Percentiles rank a stretch among this genome's conserved stretches.
These are phyloP conservation scores for Nomada fabriciana DNA, from an alignment of 2,888 invertebrate species.

Conservation along the genomic window DNA sequence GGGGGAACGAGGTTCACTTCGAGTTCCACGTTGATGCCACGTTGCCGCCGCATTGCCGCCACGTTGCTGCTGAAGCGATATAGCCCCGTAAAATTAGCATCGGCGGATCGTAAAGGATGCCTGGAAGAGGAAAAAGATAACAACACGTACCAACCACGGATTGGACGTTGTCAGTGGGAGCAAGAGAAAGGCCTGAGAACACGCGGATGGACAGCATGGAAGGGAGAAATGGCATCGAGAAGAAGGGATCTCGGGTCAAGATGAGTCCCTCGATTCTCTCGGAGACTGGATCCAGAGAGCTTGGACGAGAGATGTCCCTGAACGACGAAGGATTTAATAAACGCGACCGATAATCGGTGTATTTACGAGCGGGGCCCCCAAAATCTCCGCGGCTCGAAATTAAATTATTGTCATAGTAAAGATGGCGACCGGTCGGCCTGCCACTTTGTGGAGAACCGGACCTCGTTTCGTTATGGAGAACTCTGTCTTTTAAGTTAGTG, in stretches of 20 bases:
- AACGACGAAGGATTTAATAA: constrained; percentile 79
- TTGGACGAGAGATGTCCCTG: constrained; percentile 40
- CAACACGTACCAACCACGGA: constrained; percentile 69
- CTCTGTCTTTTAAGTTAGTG: too few species aligned
- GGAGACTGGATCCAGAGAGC: constrained; percentile 11
- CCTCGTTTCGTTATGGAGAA: not conserved
- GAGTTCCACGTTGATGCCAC: constrained; percentile 63
- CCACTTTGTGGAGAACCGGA: constrained; percentile 11
- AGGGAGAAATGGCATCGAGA: constrained; percentile 29
- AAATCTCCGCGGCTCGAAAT: constrained; percentile 72
- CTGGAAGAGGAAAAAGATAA: constrained; percentile 52
- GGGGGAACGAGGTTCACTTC: constrained; percentile 47
- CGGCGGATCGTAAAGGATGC: constrained; percentile 81
- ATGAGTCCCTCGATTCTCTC: constrained; percentile 33
- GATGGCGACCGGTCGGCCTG: constrained; percentile 59
- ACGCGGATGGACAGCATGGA: constrained; percentile 40
- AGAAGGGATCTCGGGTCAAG: constrained; percentile 41
- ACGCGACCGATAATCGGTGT: constrained; percentile 81
- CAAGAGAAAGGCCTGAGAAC: constrained; percentile 48
- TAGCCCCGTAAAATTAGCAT: constrained; percentile 84
- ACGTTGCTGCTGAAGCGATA: constrained; percentile 72
- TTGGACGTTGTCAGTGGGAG: constrained; percentile 69
- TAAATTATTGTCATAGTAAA: constrained; percentile 83
- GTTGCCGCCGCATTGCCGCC: constrained; percentile 67
- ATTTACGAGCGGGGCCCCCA: constrained; percentile 79